A percentile compares a stretch with the other conserved stretches of the same genome.
Conservation (phyloP, 1,140 invertebrate genomes). For the Scaptomyza montana region DNA sequence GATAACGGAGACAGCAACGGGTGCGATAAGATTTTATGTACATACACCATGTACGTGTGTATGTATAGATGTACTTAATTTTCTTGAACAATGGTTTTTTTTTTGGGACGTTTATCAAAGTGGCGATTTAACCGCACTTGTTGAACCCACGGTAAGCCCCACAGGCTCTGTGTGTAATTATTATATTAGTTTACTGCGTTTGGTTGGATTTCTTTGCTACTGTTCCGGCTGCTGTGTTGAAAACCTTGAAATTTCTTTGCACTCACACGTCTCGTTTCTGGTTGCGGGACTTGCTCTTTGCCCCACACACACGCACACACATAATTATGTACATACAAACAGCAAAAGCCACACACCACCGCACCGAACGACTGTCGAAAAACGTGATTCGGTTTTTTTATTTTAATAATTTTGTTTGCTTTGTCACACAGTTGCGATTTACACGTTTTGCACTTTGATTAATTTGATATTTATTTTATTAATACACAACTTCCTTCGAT, state of each 20-base stretch:
- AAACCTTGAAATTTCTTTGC: slow-evolving; percentile 63
- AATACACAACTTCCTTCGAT: slow-evolving; percentile 74
- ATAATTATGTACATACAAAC: slow-evolving; percentile 15
- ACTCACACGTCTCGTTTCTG: slow-evolving; percentile 44
- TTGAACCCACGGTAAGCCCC: slow-evolving; percentile 29
- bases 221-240: slow-evolving; percentile 29
- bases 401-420: slow-evolving; percentile 18
- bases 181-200: slow-evolving; percentile 6
- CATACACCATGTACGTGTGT: slow-evolving; percentile 20
- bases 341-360: slow-evolving; percentile 23
- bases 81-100: background rate
- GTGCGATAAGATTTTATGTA: slow-evolving; percentile 46
- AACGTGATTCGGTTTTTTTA: slow-evolving; percentile 61
- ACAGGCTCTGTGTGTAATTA: slow-evolving; percentile 8
- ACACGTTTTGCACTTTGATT: slow-evolving; percentile 68
- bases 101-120: slow-evolving; percentile 36
- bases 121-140: slow-evolving; percentile 58
- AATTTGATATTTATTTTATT: slow-evolving; percentile 71
- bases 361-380: slow-evolving; percentile 58
- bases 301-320: slow-evolving; percentile 19
- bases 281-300: slow-evolving; percentile 39
- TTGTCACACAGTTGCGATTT: slow-evolving; percentile 37
- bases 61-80: slow-evolving; percentile 1
- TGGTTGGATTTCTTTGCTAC: slow-evolving; percentile 4
- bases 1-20: slow-evolving; percentile 49